phyloP scores from a whole-genome alignment of 2,888 invertebrate species.

The Pinctada fucata region DNA sequence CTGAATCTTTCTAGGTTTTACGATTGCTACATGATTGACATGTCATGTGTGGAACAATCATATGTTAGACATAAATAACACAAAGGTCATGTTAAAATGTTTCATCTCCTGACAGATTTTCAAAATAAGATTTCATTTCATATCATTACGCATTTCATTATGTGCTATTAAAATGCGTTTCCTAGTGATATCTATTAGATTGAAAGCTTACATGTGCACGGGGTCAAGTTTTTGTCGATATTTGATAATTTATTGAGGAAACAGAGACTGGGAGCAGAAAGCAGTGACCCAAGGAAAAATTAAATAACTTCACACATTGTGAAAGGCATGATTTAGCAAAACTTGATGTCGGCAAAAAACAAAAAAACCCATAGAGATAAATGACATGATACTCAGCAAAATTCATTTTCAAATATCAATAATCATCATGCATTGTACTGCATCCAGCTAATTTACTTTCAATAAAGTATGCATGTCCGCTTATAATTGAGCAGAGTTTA shows the following conservation, averaged over 20 bases:
- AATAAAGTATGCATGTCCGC: too few species aligned
- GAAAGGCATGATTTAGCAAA: background rate
- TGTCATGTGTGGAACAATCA: background rate
- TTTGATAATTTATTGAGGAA: constrained; percentile 3
- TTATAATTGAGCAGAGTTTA: too few species aligned
- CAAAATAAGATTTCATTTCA: background rate
- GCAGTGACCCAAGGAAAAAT: background rate
- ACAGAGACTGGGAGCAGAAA: background rate
- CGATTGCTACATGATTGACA: background rate
- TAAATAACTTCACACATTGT: background rate
- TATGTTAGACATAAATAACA: constrained; percentile 1
- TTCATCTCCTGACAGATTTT: background rate
- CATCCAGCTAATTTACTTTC: too few species aligned
- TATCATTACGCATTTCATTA: constrained; percentile 2
- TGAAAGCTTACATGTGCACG: background rate
- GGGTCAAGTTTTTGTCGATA: background rate
- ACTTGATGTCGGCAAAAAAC: too few species aligned
- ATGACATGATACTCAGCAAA: too few species aligned
- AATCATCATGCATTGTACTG: too few species aligned
- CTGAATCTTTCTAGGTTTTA: background rate
- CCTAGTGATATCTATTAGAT: background rate
- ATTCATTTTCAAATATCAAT: too few species aligned
- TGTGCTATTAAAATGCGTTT: background rate
- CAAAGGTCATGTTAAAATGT: background rate
- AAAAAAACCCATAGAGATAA: too few species aligned